Conservation (phyloP, 2,797 vertebrate genomes). For the Hipposideros larvatus region DNA sequence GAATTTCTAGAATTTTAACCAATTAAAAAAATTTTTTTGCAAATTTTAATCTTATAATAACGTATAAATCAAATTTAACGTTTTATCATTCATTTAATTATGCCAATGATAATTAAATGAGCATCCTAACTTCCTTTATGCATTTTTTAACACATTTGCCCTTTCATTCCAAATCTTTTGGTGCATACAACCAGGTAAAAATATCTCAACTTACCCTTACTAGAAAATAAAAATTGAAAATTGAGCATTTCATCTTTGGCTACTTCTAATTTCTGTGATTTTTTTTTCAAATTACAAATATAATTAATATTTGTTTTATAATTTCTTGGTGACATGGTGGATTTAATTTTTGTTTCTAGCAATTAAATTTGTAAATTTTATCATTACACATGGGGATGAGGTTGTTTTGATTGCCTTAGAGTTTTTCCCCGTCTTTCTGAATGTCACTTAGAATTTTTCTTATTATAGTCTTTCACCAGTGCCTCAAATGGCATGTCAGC, state of each 20-base stretch:
- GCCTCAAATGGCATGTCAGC: background rate
- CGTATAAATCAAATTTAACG: background rate
- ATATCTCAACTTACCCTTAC: conserved; percentile 45
- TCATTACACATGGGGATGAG: background rate
- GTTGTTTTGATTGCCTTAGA: conserved; percentile 25
- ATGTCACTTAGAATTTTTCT: conserved; percentile 48
- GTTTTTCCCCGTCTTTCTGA: conserved; percentile 3
- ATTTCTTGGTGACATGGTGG: background rate
- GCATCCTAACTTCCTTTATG: background rate
- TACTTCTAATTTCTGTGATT: conserved; percentile 60
- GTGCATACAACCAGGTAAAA: background rate
- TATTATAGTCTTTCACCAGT: conserved; percentile 37
- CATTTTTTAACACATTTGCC: conserved; percentile 37
- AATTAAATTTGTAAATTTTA: conserved; percentile 56
- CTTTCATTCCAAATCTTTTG: conserved; percentile 53
- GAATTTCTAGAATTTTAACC: background rate
- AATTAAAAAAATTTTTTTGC: background rate
- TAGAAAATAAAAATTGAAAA: conserved; percentile 59
- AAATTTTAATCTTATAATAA: conserved; percentile 1
- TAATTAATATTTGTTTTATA: conserved; percentile 32
- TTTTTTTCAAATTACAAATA: conserved; percentile 35
- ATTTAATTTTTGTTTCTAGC: conserved; percentile 55
- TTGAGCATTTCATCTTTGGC: conserved; percentile 3
- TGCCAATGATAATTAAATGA: too few species aligned
- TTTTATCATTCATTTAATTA: conserved; percentile 3